Base-by-base conservation (phyloP, 2,113 vertebrate genomes). In the Pseudorectes ferrugineus region DNA sequence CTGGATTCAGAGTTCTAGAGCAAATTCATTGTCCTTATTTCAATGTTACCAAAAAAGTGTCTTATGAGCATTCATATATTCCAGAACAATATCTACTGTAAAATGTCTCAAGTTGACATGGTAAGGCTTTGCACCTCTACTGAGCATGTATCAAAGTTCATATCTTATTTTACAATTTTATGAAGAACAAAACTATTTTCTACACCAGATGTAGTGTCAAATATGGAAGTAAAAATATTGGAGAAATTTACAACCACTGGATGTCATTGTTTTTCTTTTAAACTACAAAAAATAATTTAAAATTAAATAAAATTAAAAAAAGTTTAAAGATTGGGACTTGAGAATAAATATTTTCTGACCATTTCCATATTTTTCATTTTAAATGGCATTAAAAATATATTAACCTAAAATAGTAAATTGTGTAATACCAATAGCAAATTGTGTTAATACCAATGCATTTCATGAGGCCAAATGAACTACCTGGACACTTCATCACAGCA, bases 261-360 rank as follows among this genome's bases (percentile, higher is more conserved):
- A 95, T 97, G 92, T 96, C 89, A 81, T 96, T 92, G 66, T 83
- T 95, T 93, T 59, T 70, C 85, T 80, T 84, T 89, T 57, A 51
- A 95, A 79, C 29, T 8, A 45, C 3, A 55, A 35, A 71, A 38
- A 79, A 61, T 31, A 42, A 15, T 72, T 6, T 5, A 25, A 48
- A 24, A 14, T 38, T 9, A 40, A 40, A 13, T 40, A 75, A 43
- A 19, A 6, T 26, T 25, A 14, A 22, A 28, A 59, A 25, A 51
- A 70, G 45, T 74, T 78, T 49, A 76, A 79, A 89, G 58, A 48
- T 2, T n/a, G 14, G 10, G 25, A 40, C 25, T 81, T 25, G 28
- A 57, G 31, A 74, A 73, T 31, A 66, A 81, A 57, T 10, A 20
- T 62, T 43, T 55, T 89, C 48, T 48, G 14, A 3, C 10, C 22